These are phyloP conservation scores for Lycocorax pyrrhopterus DNA, from an alignment of 2,113 vertebrate species.

Conservation along the genomic window DNA sequence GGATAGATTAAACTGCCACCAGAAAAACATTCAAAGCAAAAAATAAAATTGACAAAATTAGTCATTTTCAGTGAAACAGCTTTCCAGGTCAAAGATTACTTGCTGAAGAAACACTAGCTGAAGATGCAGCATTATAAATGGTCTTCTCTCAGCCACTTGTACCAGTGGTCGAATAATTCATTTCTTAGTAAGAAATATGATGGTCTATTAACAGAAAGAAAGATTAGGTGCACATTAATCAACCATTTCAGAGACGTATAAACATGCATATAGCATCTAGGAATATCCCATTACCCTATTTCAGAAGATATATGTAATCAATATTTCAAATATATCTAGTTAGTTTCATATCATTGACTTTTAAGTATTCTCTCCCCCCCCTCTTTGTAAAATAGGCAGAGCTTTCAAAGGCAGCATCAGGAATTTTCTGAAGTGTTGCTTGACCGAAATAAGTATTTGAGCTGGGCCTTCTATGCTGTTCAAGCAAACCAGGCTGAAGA, in stretches of 20 bases:
- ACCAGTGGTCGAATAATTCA: conserved; percentile 53
- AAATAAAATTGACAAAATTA: conserved; percentile 59
- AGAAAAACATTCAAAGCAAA: conserved; percentile 59
- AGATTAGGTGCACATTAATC: conserved; percentile 69
- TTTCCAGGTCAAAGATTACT: conserved; percentile 61
- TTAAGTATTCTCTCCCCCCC: neutral
- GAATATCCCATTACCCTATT: neutral
- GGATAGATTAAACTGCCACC: conserved; percentile 46
- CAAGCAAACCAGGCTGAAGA: neutral
- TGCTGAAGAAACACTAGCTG: conserved; percentile 35
- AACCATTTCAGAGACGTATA: conserved; percentile 56
- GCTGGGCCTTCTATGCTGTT: neutral
- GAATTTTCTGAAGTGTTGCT: conserved; percentile 6
- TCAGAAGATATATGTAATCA: conserved; percentile 48
- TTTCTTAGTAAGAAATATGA: conserved; percentile 68
- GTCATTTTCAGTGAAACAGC: conserved; percentile 52
- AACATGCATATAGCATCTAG: conserved; percentile 27
- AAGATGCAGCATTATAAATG: conserved; percentile 68
- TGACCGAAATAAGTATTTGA: neutral
- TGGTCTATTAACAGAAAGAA: conserved; percentile 68
- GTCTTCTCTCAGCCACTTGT: conserved; percentile 59
- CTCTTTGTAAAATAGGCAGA: neutral
- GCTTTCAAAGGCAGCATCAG: conserved; percentile 3
- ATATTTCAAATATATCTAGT: conserved; percentile 47
- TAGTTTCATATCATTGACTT: conserved; percentile 17